phyloP scores from a whole-genome alignment of 2,797 vertebrate genomes.

The Lepilemur septentrionalis region DNA sequence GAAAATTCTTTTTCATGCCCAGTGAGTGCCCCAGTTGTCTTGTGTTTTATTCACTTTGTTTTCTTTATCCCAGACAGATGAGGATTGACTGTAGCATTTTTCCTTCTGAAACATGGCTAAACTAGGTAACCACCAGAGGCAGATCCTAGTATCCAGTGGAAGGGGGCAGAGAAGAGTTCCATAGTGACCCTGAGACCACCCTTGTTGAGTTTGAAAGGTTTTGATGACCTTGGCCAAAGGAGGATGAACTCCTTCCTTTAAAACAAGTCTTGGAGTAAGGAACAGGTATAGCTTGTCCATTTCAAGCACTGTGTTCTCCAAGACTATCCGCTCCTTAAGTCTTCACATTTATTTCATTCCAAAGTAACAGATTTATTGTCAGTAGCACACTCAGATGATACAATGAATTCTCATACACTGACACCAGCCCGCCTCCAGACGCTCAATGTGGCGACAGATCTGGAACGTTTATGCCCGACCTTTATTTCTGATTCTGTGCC shows the following conservation, averaged over 20 bases:
- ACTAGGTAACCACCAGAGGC: neutral
- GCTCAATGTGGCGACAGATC: constrained; percentile 46
- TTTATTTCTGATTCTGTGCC: constrained; percentile 17
- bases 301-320: constrained; percentile 10
- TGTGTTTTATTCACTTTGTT: constrained; percentile 9
- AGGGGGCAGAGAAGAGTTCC: neutral
- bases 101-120: neutral
- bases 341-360: neutral
- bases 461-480: neutral
- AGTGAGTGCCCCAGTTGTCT: neutral
- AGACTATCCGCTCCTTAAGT: neutral
- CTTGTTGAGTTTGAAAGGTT: neutral
- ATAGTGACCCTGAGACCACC: neutral
- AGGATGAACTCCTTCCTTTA: neutral
- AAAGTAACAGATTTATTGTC: neutral
- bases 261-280: neutral
- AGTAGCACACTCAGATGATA: neutral
- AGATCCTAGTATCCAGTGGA: neutral
- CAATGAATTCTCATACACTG: neutral
- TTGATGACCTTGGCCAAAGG: neutral
- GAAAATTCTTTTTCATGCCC: neutral
- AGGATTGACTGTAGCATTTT: neutral
- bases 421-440: constrained; percentile 6
- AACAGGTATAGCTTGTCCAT: neutral
- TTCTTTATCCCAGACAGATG: neutral